phyloP scores from a whole-genome alignment of 2,888 invertebrate genomes.

The Hemaris fuciformis region DNA sequence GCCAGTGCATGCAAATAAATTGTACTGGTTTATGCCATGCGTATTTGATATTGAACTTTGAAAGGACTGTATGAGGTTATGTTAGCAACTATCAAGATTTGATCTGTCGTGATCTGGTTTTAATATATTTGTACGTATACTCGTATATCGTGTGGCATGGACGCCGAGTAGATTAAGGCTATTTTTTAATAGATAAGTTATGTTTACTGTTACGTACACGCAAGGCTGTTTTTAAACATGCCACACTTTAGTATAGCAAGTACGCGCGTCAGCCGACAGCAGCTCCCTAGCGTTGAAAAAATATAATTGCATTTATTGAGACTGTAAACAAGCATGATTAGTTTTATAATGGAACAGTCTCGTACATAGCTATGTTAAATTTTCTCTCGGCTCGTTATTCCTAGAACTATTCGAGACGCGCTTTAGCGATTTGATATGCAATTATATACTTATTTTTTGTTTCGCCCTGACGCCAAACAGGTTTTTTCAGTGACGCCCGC shows the following conservation, averaged over 20 bases:
- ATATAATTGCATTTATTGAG: background rate
- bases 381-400: slow-evolving; percentile 19
- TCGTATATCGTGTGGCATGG: background rate
- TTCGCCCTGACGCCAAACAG: slow-evolving; percentile 32
- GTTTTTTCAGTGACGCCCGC: slow-evolving; percentile 25
- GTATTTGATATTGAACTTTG: slow-evolving; percentile 15
- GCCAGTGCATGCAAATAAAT: background rate
- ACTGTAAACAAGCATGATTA: background rate
- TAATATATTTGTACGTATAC: background rate
- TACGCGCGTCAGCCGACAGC: background rate
- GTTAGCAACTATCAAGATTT: slow-evolving; percentile 1
- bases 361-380: background rate
- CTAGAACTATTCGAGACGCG: slow-evolving; percentile 27
- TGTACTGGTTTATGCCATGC: slow-evolving; percentile 12
- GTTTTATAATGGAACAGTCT: background rate
- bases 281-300: background rate
- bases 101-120: slow-evolving; percentile 2
- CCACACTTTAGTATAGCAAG: background rate
- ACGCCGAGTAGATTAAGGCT: slow-evolving; percentile 2
- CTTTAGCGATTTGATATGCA: slow-evolving; percentile 38
- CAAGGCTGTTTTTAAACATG: slow-evolving; percentile 5
- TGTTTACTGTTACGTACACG: background rate
- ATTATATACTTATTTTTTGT: slow-evolving; percentile 40
- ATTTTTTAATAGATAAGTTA: background rate
- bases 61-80: slow-evolving; percentile 12